phyloP scores from a whole-genome alignment of 2,797 vertebrate genomes.

The Vespertilio murinus region DNA sequence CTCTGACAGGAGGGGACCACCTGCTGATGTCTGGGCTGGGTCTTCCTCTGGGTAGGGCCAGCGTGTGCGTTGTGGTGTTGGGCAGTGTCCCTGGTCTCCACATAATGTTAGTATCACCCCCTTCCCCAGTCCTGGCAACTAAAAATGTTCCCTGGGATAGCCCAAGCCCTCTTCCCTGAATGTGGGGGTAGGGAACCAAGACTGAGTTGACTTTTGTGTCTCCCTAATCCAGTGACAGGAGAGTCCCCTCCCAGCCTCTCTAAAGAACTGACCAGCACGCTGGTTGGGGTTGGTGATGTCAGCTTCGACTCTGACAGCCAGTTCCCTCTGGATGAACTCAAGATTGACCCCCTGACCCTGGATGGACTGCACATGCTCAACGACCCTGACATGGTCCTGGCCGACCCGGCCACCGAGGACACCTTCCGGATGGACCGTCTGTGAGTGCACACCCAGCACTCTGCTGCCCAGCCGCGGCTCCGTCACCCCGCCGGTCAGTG shows the following conservation, averaged over 20 bases:
- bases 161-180: not conserved
- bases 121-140: not conserved
- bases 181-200: not conserved
- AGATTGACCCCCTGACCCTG: constrained; percentile 98
- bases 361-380: constrained; percentile 99
- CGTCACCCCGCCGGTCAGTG: constrained; percentile 67
- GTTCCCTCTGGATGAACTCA: constrained; percentile 98
- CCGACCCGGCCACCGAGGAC: constrained; percentile 98
- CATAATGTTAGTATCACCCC: not conserved
- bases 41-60: not conserved
- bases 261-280: constrained; percentile 96
- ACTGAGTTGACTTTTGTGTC: constrained; percentile 8
- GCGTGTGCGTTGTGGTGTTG: not conserved
- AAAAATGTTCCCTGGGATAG: no score
- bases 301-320: constrained; percentile 97
- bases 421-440: constrained; percentile 99
- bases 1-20: no score
- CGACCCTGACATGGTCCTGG: constrained; percentile 98
- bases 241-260: constrained; percentile 99
- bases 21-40: not conserved
- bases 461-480: not conserved
- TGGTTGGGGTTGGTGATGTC: constrained; percentile 94
- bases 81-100: not conserved
- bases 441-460: constrained; percentile 80
- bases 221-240: constrained; percentile 89